Conservation (phyloP, 1,140 invertebrate genomes). For the Ectropis grisescens region DNA sequence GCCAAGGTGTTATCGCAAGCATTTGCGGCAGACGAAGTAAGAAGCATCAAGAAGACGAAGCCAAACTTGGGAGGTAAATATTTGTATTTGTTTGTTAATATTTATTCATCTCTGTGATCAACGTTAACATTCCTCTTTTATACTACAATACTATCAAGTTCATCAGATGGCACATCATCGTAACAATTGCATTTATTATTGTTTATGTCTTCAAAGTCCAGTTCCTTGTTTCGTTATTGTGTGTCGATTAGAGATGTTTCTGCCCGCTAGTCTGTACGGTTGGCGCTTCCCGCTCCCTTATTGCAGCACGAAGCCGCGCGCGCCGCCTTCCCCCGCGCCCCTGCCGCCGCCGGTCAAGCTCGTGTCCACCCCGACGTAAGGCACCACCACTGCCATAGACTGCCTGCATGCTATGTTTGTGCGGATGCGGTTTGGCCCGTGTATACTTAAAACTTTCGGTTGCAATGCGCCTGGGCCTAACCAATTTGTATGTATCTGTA, state of each 20-base stretch:
- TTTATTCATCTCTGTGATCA: not conserved
- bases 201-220: slow-evolving; percentile 3
- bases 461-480: not conserved
- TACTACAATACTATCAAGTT: slow-evolving; percentile 7
- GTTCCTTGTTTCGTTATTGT: slow-evolving; percentile 38
- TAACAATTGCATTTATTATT: slow-evolving; percentile 13
- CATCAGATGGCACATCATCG: slow-evolving; percentile 33
- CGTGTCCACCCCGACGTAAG: slow-evolving; percentile 77
- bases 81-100: slow-evolving; percentile 5
- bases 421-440: slow-evolving; percentile 37
- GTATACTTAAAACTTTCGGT: too few species aligned
- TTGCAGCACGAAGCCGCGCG: slow-evolving; percentile 85
- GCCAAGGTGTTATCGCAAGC: slow-evolving; percentile 79
- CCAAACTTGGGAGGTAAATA: slow-evolving; percentile 83
- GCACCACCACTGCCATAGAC: slow-evolving; percentile 28
- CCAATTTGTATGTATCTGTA: slow-evolving; percentile 10
- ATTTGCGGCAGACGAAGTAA: slow-evolving; percentile 77
- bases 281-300: slow-evolving; percentile 93
- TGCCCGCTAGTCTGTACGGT: slow-evolving; percentile 88
- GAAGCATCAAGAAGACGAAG: slow-evolving; percentile 81
- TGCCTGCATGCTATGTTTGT: slow-evolving; percentile 60
- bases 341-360: slow-evolving; percentile 81
- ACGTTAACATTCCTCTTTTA: slow-evolving; percentile 1
- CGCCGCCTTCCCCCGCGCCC: slow-evolving; percentile 81
- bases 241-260: slow-evolving; percentile 69